phyloP scores from a whole-genome alignment of 2,888 invertebrate genomes.

The Margaritifera margaritifera region DNA sequence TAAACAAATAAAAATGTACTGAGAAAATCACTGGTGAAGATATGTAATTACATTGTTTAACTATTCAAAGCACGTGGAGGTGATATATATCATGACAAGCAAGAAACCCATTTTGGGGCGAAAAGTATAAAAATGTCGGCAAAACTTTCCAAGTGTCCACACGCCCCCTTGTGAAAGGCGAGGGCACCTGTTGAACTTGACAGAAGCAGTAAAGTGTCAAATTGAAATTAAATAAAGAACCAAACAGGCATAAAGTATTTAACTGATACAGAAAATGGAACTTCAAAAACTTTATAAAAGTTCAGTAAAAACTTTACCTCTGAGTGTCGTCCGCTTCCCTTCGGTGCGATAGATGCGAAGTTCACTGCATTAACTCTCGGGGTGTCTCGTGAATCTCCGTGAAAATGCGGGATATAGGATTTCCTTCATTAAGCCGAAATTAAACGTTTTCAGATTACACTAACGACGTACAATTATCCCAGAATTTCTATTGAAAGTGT shows the following conservation, averaged over 20 bases:
- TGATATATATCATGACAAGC: slow-evolving; percentile 2
- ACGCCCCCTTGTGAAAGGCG: slow-evolving; percentile 1
- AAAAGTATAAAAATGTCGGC: slow-evolving; percentile 41
- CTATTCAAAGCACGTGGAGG: no score
- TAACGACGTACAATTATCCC: background rate
- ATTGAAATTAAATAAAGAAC: background rate
- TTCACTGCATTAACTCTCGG: slow-evolving; percentile 15
- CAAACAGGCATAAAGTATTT: slow-evolving; percentile 5
- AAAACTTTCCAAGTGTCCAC: slow-evolving; percentile 18
- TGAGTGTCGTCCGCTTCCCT: background rate
- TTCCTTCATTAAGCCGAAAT: background rate
- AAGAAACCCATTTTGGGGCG: slow-evolving; percentile 41
- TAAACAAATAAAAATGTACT: no score
- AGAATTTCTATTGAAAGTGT: no score
- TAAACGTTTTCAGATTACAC: background rate
- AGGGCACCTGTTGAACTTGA: background rate
- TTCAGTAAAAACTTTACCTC: slow-evolving; percentile 1
- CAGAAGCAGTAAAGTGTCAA: slow-evolving; percentile 3
- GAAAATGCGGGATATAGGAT: slow-evolving; percentile 15
- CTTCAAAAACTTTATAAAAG: slow-evolving; percentile 2
- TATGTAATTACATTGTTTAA: slow-evolving; percentile 10
- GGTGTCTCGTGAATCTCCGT: slow-evolving; percentile 24
- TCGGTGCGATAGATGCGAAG: background rate
- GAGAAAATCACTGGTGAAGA: background rate
- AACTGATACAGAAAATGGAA: slow-evolving; percentile 3